Evolutionary conservation across 2,888 invertebrate genomes (phyloP).

Genomic region (Villa cingulata): DNA sequence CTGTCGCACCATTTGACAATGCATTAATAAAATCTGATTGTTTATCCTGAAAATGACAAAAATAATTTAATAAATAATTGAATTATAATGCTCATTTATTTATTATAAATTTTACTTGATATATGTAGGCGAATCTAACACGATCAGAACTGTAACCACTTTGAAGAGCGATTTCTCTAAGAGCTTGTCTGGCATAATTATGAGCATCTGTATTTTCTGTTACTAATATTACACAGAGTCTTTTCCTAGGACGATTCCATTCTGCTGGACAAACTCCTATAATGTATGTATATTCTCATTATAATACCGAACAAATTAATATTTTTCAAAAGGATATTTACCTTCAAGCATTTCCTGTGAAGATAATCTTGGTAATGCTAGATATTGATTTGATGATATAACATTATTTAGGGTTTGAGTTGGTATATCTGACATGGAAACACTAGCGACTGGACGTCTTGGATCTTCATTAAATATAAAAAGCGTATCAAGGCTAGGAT

Average conservation of each 20-base stretch:
- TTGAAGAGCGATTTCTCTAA: conserved; percentile 56
- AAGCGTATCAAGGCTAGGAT: conserved; percentile 62
- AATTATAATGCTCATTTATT: neutral
- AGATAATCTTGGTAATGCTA: conserved; percentile 76
- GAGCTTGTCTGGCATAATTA: conserved; percentile 43
- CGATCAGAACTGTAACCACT: conserved; percentile 51
- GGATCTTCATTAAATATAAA: conserved; percentile 82
- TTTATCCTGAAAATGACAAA: conserved; percentile 24
- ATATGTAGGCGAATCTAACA: conserved; percentile 79
- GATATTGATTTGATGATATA: conserved; percentile 75
- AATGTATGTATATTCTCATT: too few species aligned
- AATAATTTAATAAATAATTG: too few species aligned
- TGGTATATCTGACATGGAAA: conserved; percentile 82
- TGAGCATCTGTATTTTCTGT: conserved; percentile 44
- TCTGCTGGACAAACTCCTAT: conserved; percentile 71
- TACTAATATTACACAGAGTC: conserved; percentile 66
- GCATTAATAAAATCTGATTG: conserved; percentile 68
- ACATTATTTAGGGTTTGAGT: conserved; percentile 77
- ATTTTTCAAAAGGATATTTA: conserved; percentile 12
- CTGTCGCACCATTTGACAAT: conserved; percentile 39
- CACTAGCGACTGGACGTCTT: conserved; percentile 65
- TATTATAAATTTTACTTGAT: conserved; percentile 44
- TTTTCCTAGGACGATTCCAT: conserved; percentile 61
- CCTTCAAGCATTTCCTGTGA: conserved; percentile 60
- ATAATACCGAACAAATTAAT: too few species aligned